A percentile compares a stretch with the other conserved stretches of the same genome.
Evolutionary conservation across 2,888 invertebrate genomes (phyloP).

Genomic region (Blastobasis adustella): DNA sequence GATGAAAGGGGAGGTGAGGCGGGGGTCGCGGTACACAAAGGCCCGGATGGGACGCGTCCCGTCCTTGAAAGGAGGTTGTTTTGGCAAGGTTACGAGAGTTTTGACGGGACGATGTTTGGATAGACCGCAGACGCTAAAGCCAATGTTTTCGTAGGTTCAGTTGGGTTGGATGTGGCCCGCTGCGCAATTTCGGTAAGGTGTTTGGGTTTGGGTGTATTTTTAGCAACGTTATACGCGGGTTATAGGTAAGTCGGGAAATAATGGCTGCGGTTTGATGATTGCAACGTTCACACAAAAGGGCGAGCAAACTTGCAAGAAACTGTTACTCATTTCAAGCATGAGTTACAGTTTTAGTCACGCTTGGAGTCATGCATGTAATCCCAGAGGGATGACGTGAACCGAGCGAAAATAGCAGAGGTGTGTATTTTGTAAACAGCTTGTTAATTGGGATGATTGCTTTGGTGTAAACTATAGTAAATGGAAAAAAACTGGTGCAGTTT

Average conservation of each 20-base stretch:
- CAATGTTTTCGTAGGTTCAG: too few species aligned
- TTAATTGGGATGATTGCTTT: not conserved
- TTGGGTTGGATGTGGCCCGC: too few species aligned
- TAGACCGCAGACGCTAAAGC: too few species aligned
- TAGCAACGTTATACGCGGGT: too few species aligned
- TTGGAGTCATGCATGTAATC: slow-evolving; percentile 52
- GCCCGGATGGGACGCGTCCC: slow-evolving; percentile 30
- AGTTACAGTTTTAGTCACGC: slow-evolving; percentile 58
- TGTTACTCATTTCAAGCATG: slow-evolving; percentile 45
- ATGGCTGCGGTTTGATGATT: too few species aligned
- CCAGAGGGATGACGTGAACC: slow-evolving; percentile 56
- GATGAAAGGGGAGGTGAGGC: slow-evolving; percentile 20
- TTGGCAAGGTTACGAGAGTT: slow-evolving; percentile 40
- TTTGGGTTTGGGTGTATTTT: too few species aligned
- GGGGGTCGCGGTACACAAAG: slow-evolving; percentile 33
- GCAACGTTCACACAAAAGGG: too few species aligned
- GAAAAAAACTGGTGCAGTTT: too few species aligned
- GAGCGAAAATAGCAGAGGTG: slow-evolving; percentile 50
- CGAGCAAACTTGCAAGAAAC: slow-evolving; percentile 12
- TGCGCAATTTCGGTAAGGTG: too few species aligned
- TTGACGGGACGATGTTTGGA: not conserved
- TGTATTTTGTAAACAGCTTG: slow-evolving; percentile 48
- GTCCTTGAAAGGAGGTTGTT: slow-evolving; percentile 47
- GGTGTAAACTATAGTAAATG: too few species aligned
- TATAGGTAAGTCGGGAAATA: too few species aligned